Evolutionary conservation across 37 sponge, comb jelly and placozoan species (phyloP), one percentile per base, ranked within the genome.

Genomic region (Tethya wilhelma): DNA sequence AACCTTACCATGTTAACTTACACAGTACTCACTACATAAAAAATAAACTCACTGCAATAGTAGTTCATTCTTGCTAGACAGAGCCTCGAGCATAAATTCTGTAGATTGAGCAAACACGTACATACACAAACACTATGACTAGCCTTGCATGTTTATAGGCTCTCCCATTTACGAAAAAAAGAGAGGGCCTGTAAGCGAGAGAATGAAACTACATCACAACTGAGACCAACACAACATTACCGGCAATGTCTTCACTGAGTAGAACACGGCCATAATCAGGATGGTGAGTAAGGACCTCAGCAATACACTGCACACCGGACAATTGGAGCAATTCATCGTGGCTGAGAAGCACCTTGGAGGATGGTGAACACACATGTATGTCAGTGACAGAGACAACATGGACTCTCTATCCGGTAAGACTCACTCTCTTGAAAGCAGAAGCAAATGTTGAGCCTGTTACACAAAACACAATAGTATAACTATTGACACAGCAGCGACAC

Each of bases 71-170:
- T 79, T 90, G 76, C 60, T 81, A 4, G 72, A 79, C 40, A 90
- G 77, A 34, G 80, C 90, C 43, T 90, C 90, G 76, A 84, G 85
- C 68, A 90, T 55, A 36, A 90, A 79, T 29, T 90, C 90, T 84
- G 38, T 17, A 74, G 38, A 26, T 28, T 60, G 9, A 42, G 4
- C 45, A 33, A 45, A 64, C 17, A 44, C 17, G 23, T 25, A 33
- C 20, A 79, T 53, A 38, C 6, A 77, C 6, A 60, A 60, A 60
- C 63, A 26, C 25, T 60, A 28, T 58, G 28, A 58, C 14, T 4
- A 30, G 66, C 31, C 29, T 20, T 30, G 33, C 38, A 65, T 30
- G 33, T 2, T 31, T 65, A 31, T 30, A 30, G 29, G 2, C 20
- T 36, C 36, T 6, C 36, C 38, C 9, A 26, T 60, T 7, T 60